Conservation (phyloP, 35 echinoderm and acorn worm species). For the Strongylocentrotus purpuratus region DNA sequence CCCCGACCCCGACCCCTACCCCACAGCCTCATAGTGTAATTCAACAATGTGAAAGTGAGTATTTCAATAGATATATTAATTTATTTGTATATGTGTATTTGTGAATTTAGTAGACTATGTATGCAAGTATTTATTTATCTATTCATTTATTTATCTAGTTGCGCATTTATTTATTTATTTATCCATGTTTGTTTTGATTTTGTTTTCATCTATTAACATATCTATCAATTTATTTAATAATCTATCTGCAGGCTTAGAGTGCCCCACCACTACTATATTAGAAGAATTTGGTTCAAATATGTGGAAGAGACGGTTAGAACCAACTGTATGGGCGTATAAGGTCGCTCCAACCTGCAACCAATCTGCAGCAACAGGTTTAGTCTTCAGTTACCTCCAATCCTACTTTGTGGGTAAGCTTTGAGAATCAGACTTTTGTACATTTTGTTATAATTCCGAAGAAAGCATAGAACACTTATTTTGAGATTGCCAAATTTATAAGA, state of each 20-base stretch:
- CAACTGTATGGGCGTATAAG: neutral
- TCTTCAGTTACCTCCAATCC: neutral
- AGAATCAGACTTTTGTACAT: no score
- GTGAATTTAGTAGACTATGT: no score
- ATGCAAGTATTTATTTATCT: no score
- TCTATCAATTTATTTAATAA: no score
- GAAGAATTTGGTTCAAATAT: neutral
- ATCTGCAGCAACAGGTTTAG: neutral
- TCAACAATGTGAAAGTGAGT: neutral
- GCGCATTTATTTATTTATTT: no score
- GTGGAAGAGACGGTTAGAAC: neutral
- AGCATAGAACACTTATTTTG: no score
- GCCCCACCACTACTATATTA: neutral
- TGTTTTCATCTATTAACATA: no score
- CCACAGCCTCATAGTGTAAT: neutral
- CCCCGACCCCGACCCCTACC: neutral
- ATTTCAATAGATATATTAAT: no score
- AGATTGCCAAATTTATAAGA: no score
- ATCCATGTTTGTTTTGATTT: no score
- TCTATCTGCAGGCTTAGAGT: neutral
- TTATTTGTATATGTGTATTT: no score
- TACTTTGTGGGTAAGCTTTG: constrained; percentile 7
- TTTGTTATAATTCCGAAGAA: neutral
- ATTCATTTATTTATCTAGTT: no score
- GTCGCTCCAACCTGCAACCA: constrained; percentile 3